Conservation (phyloP, 2,888 invertebrate species). For the Plebejus melissa region DNA sequence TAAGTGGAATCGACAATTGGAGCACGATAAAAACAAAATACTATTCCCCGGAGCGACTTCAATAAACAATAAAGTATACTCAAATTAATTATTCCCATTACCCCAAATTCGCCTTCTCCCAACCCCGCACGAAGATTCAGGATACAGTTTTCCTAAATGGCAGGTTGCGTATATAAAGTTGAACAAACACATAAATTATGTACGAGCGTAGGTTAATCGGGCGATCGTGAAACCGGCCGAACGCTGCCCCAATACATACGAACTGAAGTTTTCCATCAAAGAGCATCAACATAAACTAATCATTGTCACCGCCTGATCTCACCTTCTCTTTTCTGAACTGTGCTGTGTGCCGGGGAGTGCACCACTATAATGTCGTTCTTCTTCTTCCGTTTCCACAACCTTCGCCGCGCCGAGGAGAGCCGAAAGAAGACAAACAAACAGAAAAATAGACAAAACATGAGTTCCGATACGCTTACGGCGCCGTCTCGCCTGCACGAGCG, state of each 20-base stretch:
- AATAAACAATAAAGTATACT: conserved; percentile 20
- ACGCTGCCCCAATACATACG: neutral
- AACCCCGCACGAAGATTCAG: neutral
- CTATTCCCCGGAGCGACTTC: neutral
- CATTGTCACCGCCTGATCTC: conserved; percentile 22
- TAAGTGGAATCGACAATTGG: neutral
- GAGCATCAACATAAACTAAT: neutral
- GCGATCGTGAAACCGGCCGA: conserved; percentile 18
- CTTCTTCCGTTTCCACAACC: conserved; percentile 96
- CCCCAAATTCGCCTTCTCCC: neutral
- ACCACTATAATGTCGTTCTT: conserved; percentile 91
- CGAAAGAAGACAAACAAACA: conserved; percentile 50
- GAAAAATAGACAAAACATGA: conserved; percentile 54
- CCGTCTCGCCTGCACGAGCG: conserved; percentile 91
- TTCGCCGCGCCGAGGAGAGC: conserved; percentile 89
- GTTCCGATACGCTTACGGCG: conserved; percentile 82
- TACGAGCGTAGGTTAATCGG: conserved; percentile 22
- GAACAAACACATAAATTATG: conserved; percentile 29
- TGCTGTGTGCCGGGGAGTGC: conserved; percentile 13
- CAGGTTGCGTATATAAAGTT: conserved; percentile 21
- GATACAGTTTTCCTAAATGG: conserved; percentile 19
- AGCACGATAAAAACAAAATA: conserved; percentile 1
- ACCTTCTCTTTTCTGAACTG: conserved; percentile 26
- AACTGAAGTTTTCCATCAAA: neutral
- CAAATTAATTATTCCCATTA: conserved; percentile 16